Evolutionary conservation across 64 coral and sea anemone species (phyloP).

Genomic region (Montipora sp.): DNA sequence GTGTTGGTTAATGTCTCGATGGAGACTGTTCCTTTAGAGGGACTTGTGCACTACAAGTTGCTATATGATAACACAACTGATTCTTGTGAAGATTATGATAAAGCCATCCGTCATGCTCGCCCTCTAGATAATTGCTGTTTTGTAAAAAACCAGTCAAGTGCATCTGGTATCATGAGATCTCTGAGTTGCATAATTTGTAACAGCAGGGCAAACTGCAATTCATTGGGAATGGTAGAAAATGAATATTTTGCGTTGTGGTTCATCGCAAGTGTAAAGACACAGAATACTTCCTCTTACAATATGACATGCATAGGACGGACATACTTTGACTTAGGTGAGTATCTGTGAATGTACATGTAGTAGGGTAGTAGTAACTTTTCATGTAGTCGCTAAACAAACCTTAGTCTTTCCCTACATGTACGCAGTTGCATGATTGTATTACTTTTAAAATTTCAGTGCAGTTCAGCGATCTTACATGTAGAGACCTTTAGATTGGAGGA

Average conservation of each 20-base stretch:
- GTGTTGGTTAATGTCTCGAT: background rate
- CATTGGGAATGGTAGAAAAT: background rate
- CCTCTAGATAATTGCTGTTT: background rate
- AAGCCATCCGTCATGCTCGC: background rate
- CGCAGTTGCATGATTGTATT: no score
- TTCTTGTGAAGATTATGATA: background rate
- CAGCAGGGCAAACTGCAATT: background rate
- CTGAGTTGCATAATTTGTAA: conserved; percentile 16
- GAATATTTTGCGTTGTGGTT: background rate
- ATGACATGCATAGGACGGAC: background rate
- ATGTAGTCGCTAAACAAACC: no score
- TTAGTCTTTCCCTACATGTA: no score
- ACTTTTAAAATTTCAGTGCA: no score
- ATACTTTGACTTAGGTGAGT: background rate
- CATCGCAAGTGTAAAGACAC: background rate
- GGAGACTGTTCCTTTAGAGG: background rate
- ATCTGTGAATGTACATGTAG: background rate
- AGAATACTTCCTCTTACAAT: no score
- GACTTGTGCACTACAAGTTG: background rate
- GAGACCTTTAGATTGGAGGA: no score
- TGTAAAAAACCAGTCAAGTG: background rate
- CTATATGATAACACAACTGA: background rate
- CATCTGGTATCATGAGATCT: background rate
- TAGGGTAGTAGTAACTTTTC: no score
- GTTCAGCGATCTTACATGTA: no score